Percentiles rank a stretch among this genome's conserved stretches.
Conservation (phyloP, 2,888 invertebrate species). For the Phyllotreta striolata region DNA sequence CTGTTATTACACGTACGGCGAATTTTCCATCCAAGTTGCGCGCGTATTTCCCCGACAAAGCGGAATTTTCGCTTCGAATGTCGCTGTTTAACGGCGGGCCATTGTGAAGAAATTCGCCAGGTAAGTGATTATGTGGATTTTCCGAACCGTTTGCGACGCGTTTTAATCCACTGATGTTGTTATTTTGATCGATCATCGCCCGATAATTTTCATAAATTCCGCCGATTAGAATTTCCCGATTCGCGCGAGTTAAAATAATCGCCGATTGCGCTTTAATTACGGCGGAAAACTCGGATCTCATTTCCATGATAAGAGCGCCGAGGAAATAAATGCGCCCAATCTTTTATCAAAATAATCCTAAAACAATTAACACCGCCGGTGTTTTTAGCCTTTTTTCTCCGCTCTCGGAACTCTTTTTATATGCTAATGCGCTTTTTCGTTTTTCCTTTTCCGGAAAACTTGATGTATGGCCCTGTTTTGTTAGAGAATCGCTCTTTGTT, state of each 20-base stretch:
- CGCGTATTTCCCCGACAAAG: constrained; percentile 25
- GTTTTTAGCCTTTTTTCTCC: constrained; percentile 23
- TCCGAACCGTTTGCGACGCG: too few species aligned
- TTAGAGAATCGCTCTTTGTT: background rate
- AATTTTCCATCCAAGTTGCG: constrained; percentile 21
- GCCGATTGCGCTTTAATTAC: constrained; percentile 24
- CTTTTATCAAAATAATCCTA: constrained; percentile 36
- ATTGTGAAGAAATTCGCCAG: too few species aligned
- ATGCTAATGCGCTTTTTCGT: constrained; percentile 33
- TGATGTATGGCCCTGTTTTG: constrained; percentile 19
- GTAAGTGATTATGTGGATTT: too few species aligned
- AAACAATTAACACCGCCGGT: constrained; percentile 35
- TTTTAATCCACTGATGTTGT: too few species aligned
- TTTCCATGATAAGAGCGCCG: constrained; percentile 27
- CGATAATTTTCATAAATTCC: constrained; percentile 9
- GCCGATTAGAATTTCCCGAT: constrained; percentile 17
- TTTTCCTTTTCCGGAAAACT: constrained; percentile 17
- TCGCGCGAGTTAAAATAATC: constrained; percentile 21
- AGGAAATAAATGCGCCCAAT: constrained; percentile 29
- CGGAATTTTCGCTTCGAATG: constrained; percentile 17
- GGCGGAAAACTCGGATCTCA: constrained; percentile 28
- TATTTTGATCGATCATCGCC: too few species aligned
- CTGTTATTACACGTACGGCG: background rate
- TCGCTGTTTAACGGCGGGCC: too few species aligned
- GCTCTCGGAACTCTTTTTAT: constrained; percentile 25